These are phyloP conservation scores for Rotaria sp. DNA, from an alignment of 2,888 invertebrate species.

Conservation along the genomic window DNA sequence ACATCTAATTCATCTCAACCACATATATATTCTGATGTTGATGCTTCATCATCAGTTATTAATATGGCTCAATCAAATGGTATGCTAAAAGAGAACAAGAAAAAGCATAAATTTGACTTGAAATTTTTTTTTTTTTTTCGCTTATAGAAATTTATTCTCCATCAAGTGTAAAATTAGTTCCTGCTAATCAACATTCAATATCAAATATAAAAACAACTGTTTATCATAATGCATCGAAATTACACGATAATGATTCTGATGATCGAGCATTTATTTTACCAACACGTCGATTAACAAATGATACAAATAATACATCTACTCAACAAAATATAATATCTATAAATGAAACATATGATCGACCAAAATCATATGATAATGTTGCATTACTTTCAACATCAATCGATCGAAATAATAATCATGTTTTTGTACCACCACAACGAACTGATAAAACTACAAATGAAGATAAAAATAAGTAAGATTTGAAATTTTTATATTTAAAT, in stretches of 20 bases:
- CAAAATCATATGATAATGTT: constrained; percentile 20
- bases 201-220: background rate
- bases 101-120: no score
- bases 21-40: constrained; percentile 27
- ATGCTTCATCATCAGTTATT: background rate
- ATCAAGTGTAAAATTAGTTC: background rate
- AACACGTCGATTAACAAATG: background rate
- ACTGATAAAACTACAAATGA: background rate
- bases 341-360: constrained; percentile 1
- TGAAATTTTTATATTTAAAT: background rate
- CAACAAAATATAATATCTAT: background rate
- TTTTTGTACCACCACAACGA: background rate
- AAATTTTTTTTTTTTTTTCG: background rate
- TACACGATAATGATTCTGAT: background rate
- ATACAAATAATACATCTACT: background rate
- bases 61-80: background rate
- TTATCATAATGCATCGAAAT: constrained; percentile 23
- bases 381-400: background rate
- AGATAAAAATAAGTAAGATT: background rate
- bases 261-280: background rate
- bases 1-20: background rate
- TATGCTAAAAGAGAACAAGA: background rate
- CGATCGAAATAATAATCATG: constrained; percentile 26
- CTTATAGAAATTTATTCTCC: background rate
- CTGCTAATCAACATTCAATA: background rate